Base-by-base conservation (phyloP, 2,113 vertebrate species). In the Mirounga angustirostris region DNA sequence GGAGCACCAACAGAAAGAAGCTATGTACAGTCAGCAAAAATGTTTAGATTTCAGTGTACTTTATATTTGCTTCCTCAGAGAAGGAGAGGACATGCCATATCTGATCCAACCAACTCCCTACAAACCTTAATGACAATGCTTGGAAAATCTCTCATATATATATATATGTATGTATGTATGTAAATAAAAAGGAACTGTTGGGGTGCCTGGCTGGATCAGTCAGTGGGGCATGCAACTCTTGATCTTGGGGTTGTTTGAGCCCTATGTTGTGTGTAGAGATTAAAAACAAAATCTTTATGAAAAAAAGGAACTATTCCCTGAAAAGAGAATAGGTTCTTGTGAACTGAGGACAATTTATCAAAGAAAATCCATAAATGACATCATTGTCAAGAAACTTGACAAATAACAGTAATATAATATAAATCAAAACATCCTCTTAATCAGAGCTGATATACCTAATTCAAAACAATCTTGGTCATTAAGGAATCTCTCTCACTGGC, bases 111-210 rank as follows among this genome's bases (percentile, higher is more conserved):
- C 33, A 93, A 83, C 93, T 97, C 95, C 58, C 54, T 46, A 88
- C 50, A 97, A 98, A 95, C 86, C 59, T 93, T 91, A 98, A 92
- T 97, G 97, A 94, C 36, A 79, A 26, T 18, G 67, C 11, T 96
- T 71, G 94, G 95, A 98, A 98, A 98, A 84, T 65, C 96, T 98
- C 71, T 43, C 95, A 78, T 91, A 73, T 43, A 94, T 97, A 98
- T 43, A 43, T 43, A 43, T 43, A 43, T 43, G 4, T 43, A n/a
- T n/a, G n/a, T n/a, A n/a, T 40, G 3, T 40, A 40, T 40, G 3
- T 40, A 98, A 97, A 97, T 98, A 91, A 97, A 97, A 54, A 96
- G 59, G 87, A 96, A 88, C 4, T 58, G 19, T 78, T 7, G 0
- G 74, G 7, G 26, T 78, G 26, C 74, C 43, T 30, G 26, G 43